Evolutionary conservation across 2,888 invertebrate species (phyloP).

Genomic region (Spilarctia lutea): DNA sequence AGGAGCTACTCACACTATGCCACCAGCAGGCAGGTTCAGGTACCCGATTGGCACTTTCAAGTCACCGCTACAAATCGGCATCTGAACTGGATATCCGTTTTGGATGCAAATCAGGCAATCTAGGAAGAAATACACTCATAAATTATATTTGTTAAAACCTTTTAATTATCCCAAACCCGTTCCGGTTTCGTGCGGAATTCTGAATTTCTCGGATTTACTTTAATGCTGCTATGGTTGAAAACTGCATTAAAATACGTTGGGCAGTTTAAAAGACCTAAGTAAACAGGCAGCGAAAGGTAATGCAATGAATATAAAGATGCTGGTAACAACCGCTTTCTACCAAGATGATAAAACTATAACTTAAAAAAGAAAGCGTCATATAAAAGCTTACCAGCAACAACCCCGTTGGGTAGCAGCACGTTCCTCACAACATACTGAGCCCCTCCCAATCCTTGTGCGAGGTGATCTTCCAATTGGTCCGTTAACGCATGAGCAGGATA

Average conservation of each 20-base stretch:
- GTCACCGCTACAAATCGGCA: constrained; percentile 49
- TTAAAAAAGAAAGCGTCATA: background rate
- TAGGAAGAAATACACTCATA: constrained; percentile 46
- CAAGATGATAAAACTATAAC: background rate
- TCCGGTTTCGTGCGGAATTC: too few species aligned
- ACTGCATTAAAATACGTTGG: too few species aligned
- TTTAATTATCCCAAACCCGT: too few species aligned
- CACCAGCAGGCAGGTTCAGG: constrained; percentile 64
- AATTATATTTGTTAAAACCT: too few species aligned
- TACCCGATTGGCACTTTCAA: constrained; percentile 71
- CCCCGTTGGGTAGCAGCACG: constrained; percentile 84
- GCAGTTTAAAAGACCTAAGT: too few species aligned
- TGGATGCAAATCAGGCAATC: constrained; percentile 73
- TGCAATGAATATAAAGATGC: background rate
- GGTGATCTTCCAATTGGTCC: constrained; percentile 75
- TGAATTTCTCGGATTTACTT: too few species aligned
- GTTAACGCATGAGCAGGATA: constrained; percentile 67
- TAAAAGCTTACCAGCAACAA: constrained; percentile 80
- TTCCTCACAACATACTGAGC: constrained; percentile 83
- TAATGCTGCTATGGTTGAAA: too few species aligned
- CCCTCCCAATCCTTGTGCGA: constrained; percentile 87
- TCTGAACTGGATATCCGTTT: constrained; percentile 64
- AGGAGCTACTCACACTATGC: constrained; percentile 64
- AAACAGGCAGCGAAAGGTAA: too few species aligned
- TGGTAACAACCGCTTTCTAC: background rate